Evolutionary conservation across 2,797 vertebrate species (phyloP).

Genomic region (Champsocephalus gunnari): DNA sequence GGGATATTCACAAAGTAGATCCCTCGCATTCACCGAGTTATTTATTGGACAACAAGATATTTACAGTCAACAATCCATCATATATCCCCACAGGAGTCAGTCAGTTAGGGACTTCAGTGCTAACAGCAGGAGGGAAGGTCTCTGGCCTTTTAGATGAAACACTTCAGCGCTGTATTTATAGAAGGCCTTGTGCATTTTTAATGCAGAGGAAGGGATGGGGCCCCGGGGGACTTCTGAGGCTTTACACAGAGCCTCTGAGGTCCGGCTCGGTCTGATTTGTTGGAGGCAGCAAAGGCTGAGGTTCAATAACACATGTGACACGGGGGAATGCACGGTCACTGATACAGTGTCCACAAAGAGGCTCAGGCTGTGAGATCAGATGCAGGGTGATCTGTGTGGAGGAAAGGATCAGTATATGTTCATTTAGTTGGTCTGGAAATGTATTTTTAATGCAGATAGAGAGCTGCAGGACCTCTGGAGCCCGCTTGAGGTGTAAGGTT

Average conservation of each 20-base stretch:
- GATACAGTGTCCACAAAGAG: slow-evolving; percentile 16
- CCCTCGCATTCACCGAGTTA: background rate
- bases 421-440: slow-evolving; percentile 19
- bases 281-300: slow-evolving; percentile 12
- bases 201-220: slow-evolving; percentile 75
- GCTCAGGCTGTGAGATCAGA: background rate
- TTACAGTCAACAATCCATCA: slow-evolving; percentile 26
- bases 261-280: slow-evolving; percentile 54
- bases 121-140: slow-evolving; percentile 57
- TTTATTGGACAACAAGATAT: background rate
- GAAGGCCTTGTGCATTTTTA: slow-evolving; percentile 82
- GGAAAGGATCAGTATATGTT: background rate
- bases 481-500: background rate
- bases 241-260: slow-evolving; percentile 53
- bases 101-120: slow-evolving; percentile 28
- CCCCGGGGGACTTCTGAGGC: slow-evolving; percentile 71
- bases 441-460: background rate
- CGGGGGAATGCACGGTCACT: slow-evolving; percentile 15
- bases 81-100: slow-evolving; percentile 27
- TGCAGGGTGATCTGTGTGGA: slow-evolving; percentile 5
- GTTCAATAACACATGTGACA: slow-evolving; percentile 27
- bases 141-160: slow-evolving; percentile 81
- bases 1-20: background rate
- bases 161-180: slow-evolving; percentile 84
- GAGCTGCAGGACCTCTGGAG: background rate